phyloP scores from a whole-genome alignment of 1,140 invertebrate genomes.

The Apis cerana region DNA sequence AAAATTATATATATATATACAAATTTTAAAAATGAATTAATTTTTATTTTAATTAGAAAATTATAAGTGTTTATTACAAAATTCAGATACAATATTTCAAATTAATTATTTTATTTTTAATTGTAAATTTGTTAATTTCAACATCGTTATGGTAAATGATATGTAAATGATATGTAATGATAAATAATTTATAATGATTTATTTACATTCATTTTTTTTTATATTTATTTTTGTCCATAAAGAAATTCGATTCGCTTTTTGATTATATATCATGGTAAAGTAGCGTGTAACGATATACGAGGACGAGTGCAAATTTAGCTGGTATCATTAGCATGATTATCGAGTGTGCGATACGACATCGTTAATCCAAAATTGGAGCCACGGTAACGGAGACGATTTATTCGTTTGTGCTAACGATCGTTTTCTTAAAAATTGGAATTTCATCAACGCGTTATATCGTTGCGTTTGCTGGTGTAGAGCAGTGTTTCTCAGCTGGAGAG shows the following conservation, averaged over 20 bases:
- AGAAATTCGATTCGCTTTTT: background rate
- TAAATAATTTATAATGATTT: background rate
- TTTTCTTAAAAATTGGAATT: background rate
- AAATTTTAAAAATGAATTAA: too few relatives aligned
- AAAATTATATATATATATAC: too few relatives aligned
- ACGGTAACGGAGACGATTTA: slow-evolving; percentile 14
- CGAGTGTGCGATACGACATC: slow-evolving; percentile 8
- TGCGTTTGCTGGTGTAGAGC: too few relatives aligned
- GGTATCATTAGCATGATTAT: slow-evolving; percentile 10
- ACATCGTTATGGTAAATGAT: too few relatives aligned
- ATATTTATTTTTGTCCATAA: background rate
- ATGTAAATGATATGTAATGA: too few relatives aligned
- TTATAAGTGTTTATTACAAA: too few relatives aligned
- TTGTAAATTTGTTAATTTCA: too few relatives aligned
- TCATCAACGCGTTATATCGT: background rate
- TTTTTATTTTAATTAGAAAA: too few relatives aligned
- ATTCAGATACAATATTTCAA: too few relatives aligned
- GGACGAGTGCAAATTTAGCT: background rate
- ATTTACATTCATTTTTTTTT: background rate
- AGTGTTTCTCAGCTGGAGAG: too few relatives aligned
- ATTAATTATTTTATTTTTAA: too few relatives aligned
- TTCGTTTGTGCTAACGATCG: slow-evolving; percentile 20
- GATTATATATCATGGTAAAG: background rate
- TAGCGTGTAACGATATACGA: background rate
- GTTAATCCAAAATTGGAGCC: slow-evolving; percentile 20